Evolutionary conservation across 2,113 vertebrate genomes (phyloP), one percentile per base, ranked within the genome.

Genomic region (Caranx ignobilis): DNA sequence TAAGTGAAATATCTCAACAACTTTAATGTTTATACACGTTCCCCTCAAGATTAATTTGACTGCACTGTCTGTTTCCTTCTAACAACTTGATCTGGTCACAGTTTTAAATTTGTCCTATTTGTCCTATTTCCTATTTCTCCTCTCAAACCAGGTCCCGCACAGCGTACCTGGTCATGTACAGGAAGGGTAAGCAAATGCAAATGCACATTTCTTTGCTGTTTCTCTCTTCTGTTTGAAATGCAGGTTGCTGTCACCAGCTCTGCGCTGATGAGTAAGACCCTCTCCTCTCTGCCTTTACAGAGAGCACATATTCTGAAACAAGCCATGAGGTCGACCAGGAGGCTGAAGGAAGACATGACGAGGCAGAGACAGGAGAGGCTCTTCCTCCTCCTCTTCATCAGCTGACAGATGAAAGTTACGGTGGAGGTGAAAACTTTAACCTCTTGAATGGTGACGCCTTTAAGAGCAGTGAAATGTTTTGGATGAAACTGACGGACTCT

Each of bases 91-190:
- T 41, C 39, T 10, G 39, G 39, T 41, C 10, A 41, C 39, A 41
- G 11, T 41, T 41, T 41, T 9, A 41, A 41, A 41, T 41, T 41
- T 9, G 9, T 41, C 7, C 8, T 1, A 41, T 41, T n/a, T n/a
- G n/a, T n/a, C n/a, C n/a, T n/a, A 26, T 26, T 26, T 26, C 26
- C 32, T 0, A 16, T 37, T 43, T 43, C 3, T 34, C 15, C 13
- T 15, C 11, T 71, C 12, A 6, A 47, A 45, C 56, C 67, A 90
- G 85, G 19, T 90, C 88, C 41, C 1, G 0, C 2, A 41, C 76
- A 47, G 89, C 88, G 16, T 92, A 92, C 41, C 88, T 92, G 11
- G 87, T 92, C 35, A 81, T 92, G 79, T 92, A 91, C 79, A 89
- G 59, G 37, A 91, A 82, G 21, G 71, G 91, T 85, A 62, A 61